Evolutionary conservation across 1,140 invertebrate genomes (phyloP).

Genomic region (Scaptomyza pallida): DNA sequence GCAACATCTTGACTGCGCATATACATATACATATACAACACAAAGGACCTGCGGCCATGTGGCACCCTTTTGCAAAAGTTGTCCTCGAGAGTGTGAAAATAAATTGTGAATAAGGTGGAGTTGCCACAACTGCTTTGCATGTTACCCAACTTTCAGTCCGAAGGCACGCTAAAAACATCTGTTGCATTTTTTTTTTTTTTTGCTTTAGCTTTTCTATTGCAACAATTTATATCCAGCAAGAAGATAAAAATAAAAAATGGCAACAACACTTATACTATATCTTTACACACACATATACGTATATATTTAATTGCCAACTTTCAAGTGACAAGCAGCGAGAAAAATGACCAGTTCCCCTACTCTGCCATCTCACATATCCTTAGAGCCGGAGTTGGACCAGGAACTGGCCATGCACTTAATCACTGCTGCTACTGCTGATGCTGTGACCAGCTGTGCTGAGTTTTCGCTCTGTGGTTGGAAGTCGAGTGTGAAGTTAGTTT

Average conservation of each 20-base stretch:
- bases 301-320: slow-evolving; percentile 82
- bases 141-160: slow-evolving; percentile 28
- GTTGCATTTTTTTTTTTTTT: slow-evolving; percentile 65
- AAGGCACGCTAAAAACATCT: slow-evolving; percentile 62
- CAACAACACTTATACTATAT: slow-evolving; percentile 19
- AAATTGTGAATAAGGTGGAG: slow-evolving; percentile 74
- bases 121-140: slow-evolving; percentile 69
- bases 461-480: slow-evolving; percentile 30
- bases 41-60: slow-evolving; percentile 48
- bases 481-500: slow-evolving; percentile 15
- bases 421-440: too few relatives aligned
- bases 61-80: slow-evolving; percentile 59
- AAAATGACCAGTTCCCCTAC: slow-evolving; percentile 56
- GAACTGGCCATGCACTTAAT: slow-evolving; percentile 61
- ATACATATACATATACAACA: slow-evolving; percentile 22
- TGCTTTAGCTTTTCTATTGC: slow-evolving; percentile 55
- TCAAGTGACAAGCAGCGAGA: slow-evolving; percentile 70
- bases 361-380: slow-evolving; percentile 50
- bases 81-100: slow-evolving; percentile 82
- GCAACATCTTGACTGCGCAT: slow-evolving; percentile 74
- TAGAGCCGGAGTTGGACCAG: slow-evolving; percentile 9
- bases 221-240: slow-evolving; percentile 66
- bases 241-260: slow-evolving; percentile 26
- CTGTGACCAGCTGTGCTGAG: slow-evolving; percentile 49
- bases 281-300: slow-evolving; percentile 18